phyloP scores from a whole-genome alignment of 2,888 invertebrate genomes.

The Biston betularia region DNA sequence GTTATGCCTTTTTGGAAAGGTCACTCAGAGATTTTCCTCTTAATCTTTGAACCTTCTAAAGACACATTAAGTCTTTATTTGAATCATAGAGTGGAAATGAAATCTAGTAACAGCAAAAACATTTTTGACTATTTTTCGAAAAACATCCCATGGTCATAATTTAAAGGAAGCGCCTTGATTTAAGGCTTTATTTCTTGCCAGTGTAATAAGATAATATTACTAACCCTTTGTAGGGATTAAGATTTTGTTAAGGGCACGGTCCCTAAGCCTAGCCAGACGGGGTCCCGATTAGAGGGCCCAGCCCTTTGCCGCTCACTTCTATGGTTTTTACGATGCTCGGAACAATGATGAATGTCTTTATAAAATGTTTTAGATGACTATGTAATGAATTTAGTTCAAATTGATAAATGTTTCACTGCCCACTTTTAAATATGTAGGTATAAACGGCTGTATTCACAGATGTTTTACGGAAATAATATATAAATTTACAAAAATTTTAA shows the following conservation, averaged over 20 bases:
- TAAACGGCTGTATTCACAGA: too few species aligned
- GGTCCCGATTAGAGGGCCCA: conserved; percentile 66
- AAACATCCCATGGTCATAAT: conserved; percentile 58
- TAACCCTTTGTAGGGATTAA: conserved; percentile 86
- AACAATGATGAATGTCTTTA: conserved; percentile 55
- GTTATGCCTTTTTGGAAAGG: too few species aligned
- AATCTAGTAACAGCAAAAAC: too few species aligned
- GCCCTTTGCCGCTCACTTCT: conserved; percentile 71
- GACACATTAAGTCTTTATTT: too few species aligned
- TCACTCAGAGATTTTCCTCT: too few species aligned
- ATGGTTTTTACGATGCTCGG: conserved; percentile 76
- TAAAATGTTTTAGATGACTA: conserved; percentile 21
- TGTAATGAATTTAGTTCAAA: conserved; percentile 1
- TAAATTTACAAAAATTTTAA: too few species aligned
- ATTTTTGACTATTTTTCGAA: too few species aligned
- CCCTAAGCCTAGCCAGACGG: conserved; percentile 77
- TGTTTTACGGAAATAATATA: too few species aligned
- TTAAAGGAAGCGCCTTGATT: conserved; percentile 67
- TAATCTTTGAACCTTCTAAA: too few species aligned
- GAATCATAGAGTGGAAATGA: too few species aligned
- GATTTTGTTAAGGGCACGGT: conserved; percentile 83
- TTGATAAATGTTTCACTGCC: too few species aligned
- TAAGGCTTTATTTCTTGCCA: conserved; percentile 82
- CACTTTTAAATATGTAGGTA: too few species aligned
- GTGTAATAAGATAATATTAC: conserved; percentile 84